Evolutionary conservation across 2,113 vertebrate species (phyloP), one percentile per base, ranked within the genome.

Genomic region (Prionailurus viverrinus): DNA sequence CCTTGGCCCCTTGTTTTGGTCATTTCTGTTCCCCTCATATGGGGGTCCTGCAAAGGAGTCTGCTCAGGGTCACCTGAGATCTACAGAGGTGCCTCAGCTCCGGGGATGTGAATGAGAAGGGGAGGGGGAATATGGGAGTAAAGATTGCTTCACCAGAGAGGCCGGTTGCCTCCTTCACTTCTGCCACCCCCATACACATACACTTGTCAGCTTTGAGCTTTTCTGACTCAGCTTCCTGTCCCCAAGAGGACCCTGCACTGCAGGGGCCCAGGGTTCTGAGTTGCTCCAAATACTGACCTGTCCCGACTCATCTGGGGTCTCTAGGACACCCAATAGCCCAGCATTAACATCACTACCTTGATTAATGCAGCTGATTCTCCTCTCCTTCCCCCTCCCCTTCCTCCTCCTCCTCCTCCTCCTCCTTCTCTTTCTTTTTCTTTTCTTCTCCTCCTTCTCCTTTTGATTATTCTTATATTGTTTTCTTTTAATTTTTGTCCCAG

Each of bases 251-350:
- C 8, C 2, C 19, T 45, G 48, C 29, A 13, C 19, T n/a, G 65
- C 19, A 27, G 48, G 3, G 23, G 27, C 45, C 25, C 7, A 29
- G n/a, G 69, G 2, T 39, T 66, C 89, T 41, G 48, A 69, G 78
- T 33, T 39, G 36, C 27, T 36, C 45, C 65, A 91, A 33, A 55
- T 8, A 3, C 78, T 16, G 65, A 16, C 45, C 65, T 33, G 29
- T 5, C 21, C 36, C 7, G 0, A 3, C 1, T 33, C 8, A 3
- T 15, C 31, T 29, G 3, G 48, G 48, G 18, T 21, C 27, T 15
- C 25, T 31, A 5, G 6, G 7, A 6, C 39, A 25, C 33, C 31
- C 41, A 14, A 76, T 9, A 29, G 23, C 61, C 78, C n/a, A 36
- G 18, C 29, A 15, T n/a, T 31, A 41, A 3, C 65, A 58, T 55